A percentile compares a stretch with the other conserved stretches of the same genome.
Evolutionary conservation across 1,140 invertebrate species (phyloP).

Genomic region (Drosophila takahashii): DNA sequence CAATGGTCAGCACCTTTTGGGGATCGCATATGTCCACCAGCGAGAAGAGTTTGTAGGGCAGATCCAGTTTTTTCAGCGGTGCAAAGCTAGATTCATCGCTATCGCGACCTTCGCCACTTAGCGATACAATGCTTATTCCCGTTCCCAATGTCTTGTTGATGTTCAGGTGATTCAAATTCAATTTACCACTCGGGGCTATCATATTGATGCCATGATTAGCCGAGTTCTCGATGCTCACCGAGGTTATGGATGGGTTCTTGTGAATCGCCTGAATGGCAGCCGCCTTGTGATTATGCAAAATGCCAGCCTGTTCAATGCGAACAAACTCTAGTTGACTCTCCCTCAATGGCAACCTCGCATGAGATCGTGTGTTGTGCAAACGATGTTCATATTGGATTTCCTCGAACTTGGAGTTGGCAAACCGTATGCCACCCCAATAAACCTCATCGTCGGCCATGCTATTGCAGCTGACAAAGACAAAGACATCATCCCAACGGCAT

Average conservation of each 20-base stretch:
- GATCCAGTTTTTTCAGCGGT: constrained; percentile 92
- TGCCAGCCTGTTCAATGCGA: constrained; percentile 96
- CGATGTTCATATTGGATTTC: constrained; percentile 92
- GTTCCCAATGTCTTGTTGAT: constrained; percentile 94
- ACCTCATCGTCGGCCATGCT: constrained; percentile 88
- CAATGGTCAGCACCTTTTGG: constrained; percentile 94
- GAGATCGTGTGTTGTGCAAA: constrained; percentile 92
- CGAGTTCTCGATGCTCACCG: constrained; percentile 93
- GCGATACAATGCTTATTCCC: constrained; percentile 94
- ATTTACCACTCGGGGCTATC: constrained; percentile 93
- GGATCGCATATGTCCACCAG: constrained; percentile 98
- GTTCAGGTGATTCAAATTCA: constrained; percentile 89
- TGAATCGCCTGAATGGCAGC: constrained; percentile 95
- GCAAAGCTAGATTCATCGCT: constrained; percentile 94
- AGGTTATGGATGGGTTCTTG: constrained; percentile 92
- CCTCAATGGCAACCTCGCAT: constrained; percentile 87
- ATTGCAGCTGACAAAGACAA: constrained; percentile 96
- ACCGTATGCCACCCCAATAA: constrained; percentile 98
- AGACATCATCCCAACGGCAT: constrained; percentile 95
- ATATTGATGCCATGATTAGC: constrained; percentile 97
- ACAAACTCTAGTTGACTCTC: constrained; percentile 93
- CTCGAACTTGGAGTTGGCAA: constrained; percentile 95
- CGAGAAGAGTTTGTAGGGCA: constrained; percentile 98
- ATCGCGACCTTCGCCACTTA: constrained; percentile 96
- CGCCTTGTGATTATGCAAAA: constrained; percentile 97